phyloP scores from a whole-genome alignment of 2,797 vertebrate species.

The Galagoides demidoff region DNA sequence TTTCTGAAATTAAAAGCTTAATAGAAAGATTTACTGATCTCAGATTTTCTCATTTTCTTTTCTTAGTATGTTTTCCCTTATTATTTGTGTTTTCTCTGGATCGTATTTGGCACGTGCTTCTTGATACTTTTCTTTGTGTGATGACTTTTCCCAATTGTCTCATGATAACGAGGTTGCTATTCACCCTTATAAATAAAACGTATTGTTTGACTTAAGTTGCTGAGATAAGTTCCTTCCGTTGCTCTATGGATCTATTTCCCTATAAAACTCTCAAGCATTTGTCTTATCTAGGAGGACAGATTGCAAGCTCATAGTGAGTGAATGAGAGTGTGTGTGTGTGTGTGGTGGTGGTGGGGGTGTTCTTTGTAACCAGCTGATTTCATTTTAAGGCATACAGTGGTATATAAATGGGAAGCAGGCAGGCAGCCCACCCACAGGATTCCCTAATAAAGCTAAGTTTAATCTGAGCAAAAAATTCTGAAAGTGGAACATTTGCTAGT shows the following conservation, averaged over 20 bases:
- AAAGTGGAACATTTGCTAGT: background rate
- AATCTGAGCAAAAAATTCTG: background rate
- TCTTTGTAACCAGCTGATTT: background rate
- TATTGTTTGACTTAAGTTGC: background rate
- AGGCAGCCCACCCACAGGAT: background rate
- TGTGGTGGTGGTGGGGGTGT: background rate
- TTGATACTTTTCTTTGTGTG: background rate
- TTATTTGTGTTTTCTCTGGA: background rate
- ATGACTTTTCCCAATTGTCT: background rate
- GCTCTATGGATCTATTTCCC: background rate
- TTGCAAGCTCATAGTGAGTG: background rate
- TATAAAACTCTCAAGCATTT: background rate
- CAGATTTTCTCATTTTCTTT: too few species aligned
- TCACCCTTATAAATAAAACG: slow-evolving; percentile 25
- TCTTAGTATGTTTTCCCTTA: background rate
- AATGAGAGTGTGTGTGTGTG: background rate
- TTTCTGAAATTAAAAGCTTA: background rate
- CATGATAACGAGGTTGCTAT: background rate
- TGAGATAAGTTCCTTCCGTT: background rate
- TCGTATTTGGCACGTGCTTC: slow-evolving; percentile 12
- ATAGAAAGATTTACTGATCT: background rate
- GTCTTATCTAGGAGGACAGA: background rate
- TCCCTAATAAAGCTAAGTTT: background rate
- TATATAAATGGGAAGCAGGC: background rate
- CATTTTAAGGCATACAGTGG: background rate